Evolutionary conservation across 2,113 vertebrate genomes (phyloP).

Genomic region (Neomonachus schauinslandi): DNA sequence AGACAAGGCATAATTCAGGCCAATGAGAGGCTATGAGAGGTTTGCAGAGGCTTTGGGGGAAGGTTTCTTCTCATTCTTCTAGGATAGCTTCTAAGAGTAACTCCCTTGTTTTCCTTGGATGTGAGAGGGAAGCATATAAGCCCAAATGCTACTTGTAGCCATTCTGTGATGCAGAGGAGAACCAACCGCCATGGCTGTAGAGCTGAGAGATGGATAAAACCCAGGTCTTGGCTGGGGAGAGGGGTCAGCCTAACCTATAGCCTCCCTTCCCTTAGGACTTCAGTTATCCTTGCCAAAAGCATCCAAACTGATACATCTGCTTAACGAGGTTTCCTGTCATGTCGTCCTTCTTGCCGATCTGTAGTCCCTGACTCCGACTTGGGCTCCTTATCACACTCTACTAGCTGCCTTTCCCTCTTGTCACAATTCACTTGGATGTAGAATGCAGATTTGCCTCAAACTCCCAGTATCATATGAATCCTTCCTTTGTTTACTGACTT

Average conservation of each 20-base stretch:
- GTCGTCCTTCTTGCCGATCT: background rate
- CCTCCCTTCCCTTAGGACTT: background rate
- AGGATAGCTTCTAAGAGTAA: background rate
- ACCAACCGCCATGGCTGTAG: background rate
- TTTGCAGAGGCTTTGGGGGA: background rate
- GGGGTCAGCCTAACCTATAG: background rate
- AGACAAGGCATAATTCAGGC: background rate
- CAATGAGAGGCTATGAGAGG: background rate
- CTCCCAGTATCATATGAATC: background rate
- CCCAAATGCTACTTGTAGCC: background rate
- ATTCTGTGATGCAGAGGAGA: background rate
- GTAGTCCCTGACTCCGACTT: background rate
- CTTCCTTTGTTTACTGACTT: slow-evolving; percentile 17
- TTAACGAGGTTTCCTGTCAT: background rate
- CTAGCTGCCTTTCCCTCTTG: background rate
- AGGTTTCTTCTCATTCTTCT: slow-evolving; percentile 4
- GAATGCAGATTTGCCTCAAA: background rate
- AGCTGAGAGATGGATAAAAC: background rate
- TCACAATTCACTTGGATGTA: background rate
- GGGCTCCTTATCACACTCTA: background rate
- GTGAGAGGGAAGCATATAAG: background rate
- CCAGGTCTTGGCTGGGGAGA: background rate
- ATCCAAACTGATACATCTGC: background rate
- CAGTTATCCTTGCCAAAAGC: background rate
- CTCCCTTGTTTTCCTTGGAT: background rate